Percentiles rank a stretch among this genome's conserved stretches.
Conservation (phyloP, 2,888 invertebrate species). For the Mythimna loreyi region DNA sequence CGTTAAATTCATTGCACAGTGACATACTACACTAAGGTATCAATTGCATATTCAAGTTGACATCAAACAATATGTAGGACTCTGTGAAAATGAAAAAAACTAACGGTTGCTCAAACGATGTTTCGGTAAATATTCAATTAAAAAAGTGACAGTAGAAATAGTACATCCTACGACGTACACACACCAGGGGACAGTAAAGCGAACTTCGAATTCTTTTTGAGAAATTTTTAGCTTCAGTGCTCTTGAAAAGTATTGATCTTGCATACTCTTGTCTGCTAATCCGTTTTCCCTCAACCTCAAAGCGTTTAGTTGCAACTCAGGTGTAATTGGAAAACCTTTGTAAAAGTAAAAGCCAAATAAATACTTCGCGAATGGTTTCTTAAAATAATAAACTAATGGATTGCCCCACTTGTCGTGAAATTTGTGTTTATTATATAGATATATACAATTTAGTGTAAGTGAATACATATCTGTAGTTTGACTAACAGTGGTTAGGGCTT, state of each 20-base stretch:
- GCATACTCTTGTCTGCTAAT: constrained; percentile 41
- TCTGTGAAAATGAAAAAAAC: not conserved
- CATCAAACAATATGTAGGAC: not conserved
- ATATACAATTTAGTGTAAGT: constrained; percentile 40
- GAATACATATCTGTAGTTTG: constrained; percentile 32
- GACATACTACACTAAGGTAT: too few species aligned
- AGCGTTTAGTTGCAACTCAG: constrained; percentile 21
- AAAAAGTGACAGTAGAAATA: constrained; percentile 38
- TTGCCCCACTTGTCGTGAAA: constrained; percentile 56
- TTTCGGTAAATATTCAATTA: constrained; percentile 45
- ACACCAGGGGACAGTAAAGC: constrained; percentile 56
- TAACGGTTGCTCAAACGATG: constrained; percentile 5
- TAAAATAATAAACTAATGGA: constrained; percentile 44
- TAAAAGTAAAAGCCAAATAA: constrained; percentile 46
- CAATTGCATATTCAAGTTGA: not conserved
- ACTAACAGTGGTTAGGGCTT: constrained; percentile 41
- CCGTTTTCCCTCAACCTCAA: constrained; percentile 54
- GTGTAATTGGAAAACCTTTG: constrained; percentile 56
- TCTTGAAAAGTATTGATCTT: constrained; percentile 36
- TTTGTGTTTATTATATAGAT: constrained; percentile 34
- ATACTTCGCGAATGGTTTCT: constrained; percentile 38
- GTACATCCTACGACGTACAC: constrained; percentile 48
- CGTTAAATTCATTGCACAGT: not conserved
- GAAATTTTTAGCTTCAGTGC: constrained; percentile 39
- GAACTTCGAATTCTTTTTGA: constrained; percentile 39